A percentile compares a stretch with the other conserved stretches of the same genome.
These are phyloP conservation scores for Amphiprion clarkii DNA, from an alignment of 2,797 vertebrate genomes.

Conservation along the genomic window DNA sequence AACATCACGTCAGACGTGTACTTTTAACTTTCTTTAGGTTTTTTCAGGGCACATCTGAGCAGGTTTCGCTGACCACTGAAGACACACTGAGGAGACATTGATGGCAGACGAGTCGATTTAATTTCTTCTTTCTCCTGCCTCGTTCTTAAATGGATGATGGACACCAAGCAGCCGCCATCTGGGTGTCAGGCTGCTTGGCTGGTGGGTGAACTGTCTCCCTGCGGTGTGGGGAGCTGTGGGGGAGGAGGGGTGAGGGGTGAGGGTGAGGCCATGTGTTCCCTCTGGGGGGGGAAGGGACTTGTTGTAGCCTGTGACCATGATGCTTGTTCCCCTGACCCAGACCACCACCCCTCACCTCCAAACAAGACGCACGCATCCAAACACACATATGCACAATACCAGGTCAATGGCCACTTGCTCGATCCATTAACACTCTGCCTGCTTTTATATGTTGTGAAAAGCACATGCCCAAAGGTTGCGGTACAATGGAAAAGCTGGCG, in stretches of 20 bases:
- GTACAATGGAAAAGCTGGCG: conserved; percentile 35
- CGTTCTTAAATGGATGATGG: conserved; percentile 13
- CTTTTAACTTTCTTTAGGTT: neutral
- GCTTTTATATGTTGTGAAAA: conserved; percentile 66
- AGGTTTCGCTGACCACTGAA: neutral
- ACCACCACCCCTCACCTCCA: conserved; percentile 66
- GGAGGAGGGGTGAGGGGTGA: conserved; percentile 65
- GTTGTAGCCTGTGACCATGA: conserved; percentile 78
- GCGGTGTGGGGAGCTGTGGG: conserved; percentile 66
- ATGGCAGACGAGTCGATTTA: conserved; percentile 43
- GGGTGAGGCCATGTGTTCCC: conserved; percentile 75
- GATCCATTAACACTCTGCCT: conserved; percentile 62
- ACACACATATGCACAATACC: conserved; percentile 63
- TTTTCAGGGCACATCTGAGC: neutral
- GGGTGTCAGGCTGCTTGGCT: conserved; percentile 71
- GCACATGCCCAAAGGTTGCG: conserved; percentile 49
- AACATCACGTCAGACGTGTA: conserved; percentile 7
- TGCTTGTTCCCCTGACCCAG: conserved; percentile 73
- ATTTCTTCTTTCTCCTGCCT: conserved; percentile 39
- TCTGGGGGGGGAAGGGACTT: conserved; percentile 59
- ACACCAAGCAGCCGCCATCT: conserved; percentile 68
- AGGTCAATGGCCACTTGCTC: conserved; percentile 67
- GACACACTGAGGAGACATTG: neutral
- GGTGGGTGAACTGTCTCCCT: conserved; percentile 62
- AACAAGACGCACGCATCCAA: conserved; percentile 58